phyloP scores from a whole-genome alignment of 2,797 vertebrate genomes.

The Erpetoichthys calabaricus region DNA sequence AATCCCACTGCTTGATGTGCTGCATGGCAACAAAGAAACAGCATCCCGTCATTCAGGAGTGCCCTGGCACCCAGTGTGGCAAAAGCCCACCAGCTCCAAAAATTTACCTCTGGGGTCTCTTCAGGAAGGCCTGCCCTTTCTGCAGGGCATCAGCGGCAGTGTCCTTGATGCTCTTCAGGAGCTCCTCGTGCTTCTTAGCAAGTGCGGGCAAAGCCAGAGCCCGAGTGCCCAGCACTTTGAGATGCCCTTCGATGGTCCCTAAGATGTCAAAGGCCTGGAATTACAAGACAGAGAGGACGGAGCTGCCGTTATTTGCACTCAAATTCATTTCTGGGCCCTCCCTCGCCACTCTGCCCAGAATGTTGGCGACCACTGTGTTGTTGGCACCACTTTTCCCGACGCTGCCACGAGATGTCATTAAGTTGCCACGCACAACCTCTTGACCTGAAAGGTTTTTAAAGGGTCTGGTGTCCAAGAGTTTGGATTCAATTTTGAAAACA shows the following conservation, averaged over 20 bases:
- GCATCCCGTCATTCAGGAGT: background rate
- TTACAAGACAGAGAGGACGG: background rate
- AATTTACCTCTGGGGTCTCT: constrained; percentile 53
- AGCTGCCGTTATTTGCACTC: no score
- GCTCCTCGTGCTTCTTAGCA: constrained; percentile 41
- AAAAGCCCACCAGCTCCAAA: background rate
- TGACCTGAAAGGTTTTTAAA: no score
- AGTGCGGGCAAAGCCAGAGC: constrained; percentile 33
- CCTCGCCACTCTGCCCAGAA: no score
- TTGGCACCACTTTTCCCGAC: no score
- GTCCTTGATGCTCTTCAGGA: constrained; percentile 41
- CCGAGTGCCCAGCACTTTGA: constrained; percentile 44
- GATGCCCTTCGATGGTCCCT: constrained; percentile 46
- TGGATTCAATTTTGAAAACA: no score
- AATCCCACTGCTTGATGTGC: constrained; percentile 36
- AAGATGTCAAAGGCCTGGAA: constrained; percentile 53
- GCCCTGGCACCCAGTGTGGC: no score
- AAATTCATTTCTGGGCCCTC: no score
- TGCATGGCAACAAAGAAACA: constrained; percentile 18
- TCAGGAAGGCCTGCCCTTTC: constrained; percentile 48
- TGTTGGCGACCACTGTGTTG: no score
- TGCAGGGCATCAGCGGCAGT: constrained; percentile 42
- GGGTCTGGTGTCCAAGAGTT: no score
- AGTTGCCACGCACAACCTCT: no score
- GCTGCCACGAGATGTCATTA: no score